phyloP scores from a whole-genome alignment of 2,888 invertebrate genomes.

The Schizotus pectinicornis region DNA sequence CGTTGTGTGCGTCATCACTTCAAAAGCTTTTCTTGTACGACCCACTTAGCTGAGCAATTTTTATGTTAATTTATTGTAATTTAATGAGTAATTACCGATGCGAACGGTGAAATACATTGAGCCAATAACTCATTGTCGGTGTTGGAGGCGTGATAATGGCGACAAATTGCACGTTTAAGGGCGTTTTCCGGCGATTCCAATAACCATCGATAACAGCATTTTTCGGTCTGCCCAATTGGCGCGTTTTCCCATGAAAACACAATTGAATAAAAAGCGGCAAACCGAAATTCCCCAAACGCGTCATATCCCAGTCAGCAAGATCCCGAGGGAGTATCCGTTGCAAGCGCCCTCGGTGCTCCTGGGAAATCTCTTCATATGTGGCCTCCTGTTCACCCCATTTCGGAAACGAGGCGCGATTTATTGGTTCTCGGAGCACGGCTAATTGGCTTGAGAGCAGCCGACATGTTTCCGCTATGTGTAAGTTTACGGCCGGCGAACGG shows the following conservation, averaged over 20 bases:
- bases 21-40: too few relatives aligned
- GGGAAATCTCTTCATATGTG: constrained; percentile 54
- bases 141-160: background rate
- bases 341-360: constrained; percentile 39
- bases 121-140: constrained; percentile 4
- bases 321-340: constrained; percentile 29
- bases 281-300: constrained; percentile 38
- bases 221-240: background rate
- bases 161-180: constrained; percentile 5
- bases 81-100: background rate
- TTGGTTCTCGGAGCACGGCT: constrained; percentile 49
- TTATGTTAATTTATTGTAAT: too few relatives aligned
- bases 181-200: background rate
- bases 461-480: constrained; percentile 42
- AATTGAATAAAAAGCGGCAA: constrained; percentile 29
- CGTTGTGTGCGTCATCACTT: too few relatives aligned
- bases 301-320: constrained; percentile 32
- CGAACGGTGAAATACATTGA: background rate
- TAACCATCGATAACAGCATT: background rate
- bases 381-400: constrained; percentile 49
- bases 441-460: constrained; percentile 51
- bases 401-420: constrained; percentile 53
- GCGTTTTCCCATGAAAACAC: background rate
- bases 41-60: too few relatives aligned
- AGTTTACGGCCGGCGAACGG: constrained; percentile 20